Base-by-base conservation (phyloP, 2,113 vertebrate species). In the Hippocampus comes region DNA sequence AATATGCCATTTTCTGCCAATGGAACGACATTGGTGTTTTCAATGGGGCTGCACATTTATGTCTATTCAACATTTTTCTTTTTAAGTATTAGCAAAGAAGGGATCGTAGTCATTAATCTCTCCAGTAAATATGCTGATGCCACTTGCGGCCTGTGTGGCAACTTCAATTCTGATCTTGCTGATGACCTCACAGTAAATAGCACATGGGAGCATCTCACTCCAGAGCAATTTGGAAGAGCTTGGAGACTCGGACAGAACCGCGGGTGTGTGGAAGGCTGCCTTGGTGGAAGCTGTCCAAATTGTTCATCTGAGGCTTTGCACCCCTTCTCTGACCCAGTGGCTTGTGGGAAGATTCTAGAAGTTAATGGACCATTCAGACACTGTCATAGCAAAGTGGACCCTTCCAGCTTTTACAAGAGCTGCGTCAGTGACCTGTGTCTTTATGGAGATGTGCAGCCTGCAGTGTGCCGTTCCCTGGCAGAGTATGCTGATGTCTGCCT, bases 351-450 rank as follows among this genome's bases (percentile, higher is more conserved):
- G 70, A 83, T 91, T 70, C 71, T 82, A 6, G 48, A 85, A 74
- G 72, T 77, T 78, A 84, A 85, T 76, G 90, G 87, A 77, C 76
- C 90, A 66, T 91, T 90, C 76, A 72, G 72, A 73, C 76, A 82
- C 27, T 89, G 90, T 77, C 88, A 87, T 73, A 74, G 79, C 72
- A 70, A 83, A 74, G 80, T 87, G 78, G 78, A 89, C 67, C 74
- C 87, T 41, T 76, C 66, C n/a, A 73, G 81, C 76, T 88, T 87
- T 80, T 79, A 88, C 78, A 82, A 78, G 68, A 21, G 1, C 71
- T 89, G 88, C 65, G 23, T 87, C 80, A 77, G 57, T 85, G 90
- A 90, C 80, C 81, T 89, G 78, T 89, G 87, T 84, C 74, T 82
- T 80, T 57, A 73, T 9, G 46, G 77, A 76, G 84, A 78, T 74